Base-by-base conservation (phyloP, 2,888 invertebrate species). In the Agelastica alni region DNA sequence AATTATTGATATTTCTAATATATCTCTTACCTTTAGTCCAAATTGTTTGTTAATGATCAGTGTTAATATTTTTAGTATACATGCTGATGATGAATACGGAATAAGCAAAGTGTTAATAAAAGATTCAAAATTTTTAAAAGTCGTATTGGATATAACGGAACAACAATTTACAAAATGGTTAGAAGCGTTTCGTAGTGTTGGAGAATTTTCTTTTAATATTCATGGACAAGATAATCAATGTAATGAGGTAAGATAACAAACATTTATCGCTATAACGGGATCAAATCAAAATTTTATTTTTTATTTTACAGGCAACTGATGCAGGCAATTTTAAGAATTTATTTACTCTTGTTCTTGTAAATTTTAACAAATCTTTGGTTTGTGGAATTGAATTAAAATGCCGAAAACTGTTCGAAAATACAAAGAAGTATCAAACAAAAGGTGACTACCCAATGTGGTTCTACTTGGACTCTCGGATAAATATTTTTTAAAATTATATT, bases 61-160 rank as follows among this genome's bases (percentile, higher is more conserved):
- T 26, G 2, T 31, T 20, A 17, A 7, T 4, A 17, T 20, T 44
- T 44, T 18, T 20, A 45, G 45, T 4, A 45, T 45, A 34, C 34
- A 45, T n/a, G 20, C 22, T 18, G 9, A 12, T 3, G 45, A 45
- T 28, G 7, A 4, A 4, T 45, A 16, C 14, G 45, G 45, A n/a
- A 9, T 20, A n/a, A 45, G 45, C 30, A 45, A 16, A 13, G 13
- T 45, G 14, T 12, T 45, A 4, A 34, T 45, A 7, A 32, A 32
- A 9, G 14, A 45, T 22, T 9, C 10, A 14, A 18, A 34, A n/a
- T 20, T 45, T 34, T n/a, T 45, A 13, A 45, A 14, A 34, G 4
- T 45, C n/a, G 14, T 45, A 22, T 22, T 45, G 14, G 32, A 45
- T 22, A 4, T 45, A 28, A 12, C 18, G 5, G 22, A 45, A 32